These are phyloP conservation scores for Etheostoma nigrum DNA, from an alignment of 2,797 vertebrate genomes.

Conservation along the genomic window DNA sequence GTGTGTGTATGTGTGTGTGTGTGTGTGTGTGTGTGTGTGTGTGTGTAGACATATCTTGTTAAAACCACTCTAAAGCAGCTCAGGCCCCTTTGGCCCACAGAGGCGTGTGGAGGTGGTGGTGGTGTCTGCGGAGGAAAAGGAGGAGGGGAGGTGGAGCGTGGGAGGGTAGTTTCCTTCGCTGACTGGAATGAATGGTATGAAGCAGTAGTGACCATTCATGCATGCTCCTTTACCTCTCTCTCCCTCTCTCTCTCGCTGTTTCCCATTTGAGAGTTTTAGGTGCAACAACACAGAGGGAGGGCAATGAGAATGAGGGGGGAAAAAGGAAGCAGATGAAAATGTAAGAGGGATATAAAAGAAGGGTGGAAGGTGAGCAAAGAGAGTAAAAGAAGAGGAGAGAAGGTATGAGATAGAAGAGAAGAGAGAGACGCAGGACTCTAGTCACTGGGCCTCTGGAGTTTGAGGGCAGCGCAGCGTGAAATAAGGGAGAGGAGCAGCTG, in stretches of 20 bases:
- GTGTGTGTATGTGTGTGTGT: background rate
- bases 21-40: slow-evolving; percentile 18
- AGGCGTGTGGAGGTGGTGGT: slow-evolving; percentile 62
- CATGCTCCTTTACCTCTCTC: slow-evolving; percentile 69
- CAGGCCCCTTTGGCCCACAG: slow-evolving; percentile 56
- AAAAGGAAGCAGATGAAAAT: background rate
- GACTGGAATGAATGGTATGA: slow-evolving; percentile 87
- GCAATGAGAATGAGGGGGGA: slow-evolving; percentile 6
- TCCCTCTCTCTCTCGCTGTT: slow-evolving; percentile 26
- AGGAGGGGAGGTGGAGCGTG: slow-evolving; percentile 52
- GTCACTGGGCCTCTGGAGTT: slow-evolving; percentile 80
- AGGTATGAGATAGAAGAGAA: slow-evolving; percentile 21
- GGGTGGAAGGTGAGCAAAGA: background rate
- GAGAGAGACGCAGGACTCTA: slow-evolving; percentile 70
- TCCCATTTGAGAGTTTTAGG: slow-evolving; percentile 47
- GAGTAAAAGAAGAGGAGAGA: slow-evolving; percentile 18
- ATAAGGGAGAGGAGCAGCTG: slow-evolving; percentile 86
- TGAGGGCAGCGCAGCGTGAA: slow-evolving; percentile 87
- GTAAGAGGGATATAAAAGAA: background rate
- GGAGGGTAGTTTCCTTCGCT: slow-evolving; percentile 67
- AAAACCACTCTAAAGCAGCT: slow-evolving; percentile 52
- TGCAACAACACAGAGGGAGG: slow-evolving; percentile 14
- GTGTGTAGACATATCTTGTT: slow-evolving; percentile 34
- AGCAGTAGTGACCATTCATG: slow-evolving; percentile 84
- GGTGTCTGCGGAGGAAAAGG: slow-evolving; percentile 49